These are phyloP conservation scores for Invenusta paracnida DNA, from an alignment of 2,888 invertebrate species.

Conservation along the genomic window DNA sequence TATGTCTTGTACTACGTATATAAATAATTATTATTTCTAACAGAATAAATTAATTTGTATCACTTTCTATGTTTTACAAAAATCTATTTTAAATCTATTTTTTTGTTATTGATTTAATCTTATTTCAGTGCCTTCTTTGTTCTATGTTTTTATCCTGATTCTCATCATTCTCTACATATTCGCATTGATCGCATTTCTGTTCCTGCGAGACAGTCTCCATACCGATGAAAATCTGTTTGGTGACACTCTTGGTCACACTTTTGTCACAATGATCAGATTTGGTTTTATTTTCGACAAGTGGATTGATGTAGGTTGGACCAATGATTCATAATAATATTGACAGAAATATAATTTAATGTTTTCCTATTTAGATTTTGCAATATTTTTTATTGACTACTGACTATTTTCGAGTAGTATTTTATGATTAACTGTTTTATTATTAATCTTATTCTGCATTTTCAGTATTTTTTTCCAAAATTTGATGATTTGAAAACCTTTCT, in stretches of 20 bases:
- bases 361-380: not conserved
- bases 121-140: slow-evolving; percentile 45
- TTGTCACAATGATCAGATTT: slow-evolving; percentile 45
- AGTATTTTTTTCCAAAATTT: slow-evolving; percentile 44
- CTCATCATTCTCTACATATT: slow-evolving; percentile 47
- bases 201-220: slow-evolving; percentile 45
- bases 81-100: not conserved
- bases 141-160: slow-evolving; percentile 46
- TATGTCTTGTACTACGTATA: too few relatives aligned
- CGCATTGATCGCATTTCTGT: slow-evolving; percentile 46
- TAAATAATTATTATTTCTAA: too few relatives aligned
- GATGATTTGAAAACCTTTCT: slow-evolving; percentile 2
- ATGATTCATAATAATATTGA: not conserved
- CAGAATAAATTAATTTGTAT: too few relatives aligned
- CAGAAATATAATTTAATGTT: too few relatives aligned
- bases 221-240: slow-evolving; percentile 45
- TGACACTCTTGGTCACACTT: slow-evolving; percentile 46
- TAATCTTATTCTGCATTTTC: slow-evolving; percentile 7
- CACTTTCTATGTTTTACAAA: too few relatives aligned
- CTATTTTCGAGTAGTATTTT: not conserved
- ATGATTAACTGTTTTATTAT: not conserved
- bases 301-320: slow-evolving; percentile 42
- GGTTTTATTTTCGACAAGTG: slow-evolving; percentile 46
- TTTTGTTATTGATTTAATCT: not conserved
- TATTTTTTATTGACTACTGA: not conserved